Base-by-base conservation (phyloP, 2,888 invertebrate species). In the Aporophyla lueneburgensis region DNA sequence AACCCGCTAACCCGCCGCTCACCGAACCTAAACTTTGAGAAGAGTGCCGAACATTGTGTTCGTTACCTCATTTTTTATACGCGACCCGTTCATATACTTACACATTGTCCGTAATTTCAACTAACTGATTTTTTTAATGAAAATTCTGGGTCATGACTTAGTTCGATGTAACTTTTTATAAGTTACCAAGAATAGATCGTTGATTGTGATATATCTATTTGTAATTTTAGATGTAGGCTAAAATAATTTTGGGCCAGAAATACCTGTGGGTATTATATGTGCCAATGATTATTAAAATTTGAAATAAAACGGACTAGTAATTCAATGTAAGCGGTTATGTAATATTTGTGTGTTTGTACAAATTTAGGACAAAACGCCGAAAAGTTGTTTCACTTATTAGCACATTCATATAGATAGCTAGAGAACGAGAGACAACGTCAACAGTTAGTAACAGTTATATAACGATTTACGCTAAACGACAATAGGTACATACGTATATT, bases 31-130 rank as follows among this genome's bases (percentile, higher is more conserved):
- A 88, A 80, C 81, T 86, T 76, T 49, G 71, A 78, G 87, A 89
- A 88, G 84, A 87, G 86, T 88, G 86, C 81, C 87, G 88, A 90
- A 89, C 90, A 91, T 90, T 91, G 93, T 90, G 88, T 92, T 91
- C 89, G 82, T 94, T 94, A 90, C 94, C 93, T 93, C 92, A 92
- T 93, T 94, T 94, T 93, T 92, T 93, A 86, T 86, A 86, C 84
- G 59, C 71, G 81, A 82, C 79, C 86, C 81, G 84, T 70, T 81
- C 69, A 73, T 88, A 85, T 89, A 85, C 86, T 86, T 84, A 86
- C 87, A 89, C 80, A 88, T 84, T 87, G 89, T 83, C 81, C 82
- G 83, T 87, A 88, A 85, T 87, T 88, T 89, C 79, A 76, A 85
- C 72, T 76, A 75, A 86, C 76, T 76, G 73, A 81, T 87, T 83